Evolutionary conservation across 2,888 invertebrate genomes (phyloP), one percentile per base, ranked within the genome.

Genomic region (Pristionchus entomophagus): DNA sequence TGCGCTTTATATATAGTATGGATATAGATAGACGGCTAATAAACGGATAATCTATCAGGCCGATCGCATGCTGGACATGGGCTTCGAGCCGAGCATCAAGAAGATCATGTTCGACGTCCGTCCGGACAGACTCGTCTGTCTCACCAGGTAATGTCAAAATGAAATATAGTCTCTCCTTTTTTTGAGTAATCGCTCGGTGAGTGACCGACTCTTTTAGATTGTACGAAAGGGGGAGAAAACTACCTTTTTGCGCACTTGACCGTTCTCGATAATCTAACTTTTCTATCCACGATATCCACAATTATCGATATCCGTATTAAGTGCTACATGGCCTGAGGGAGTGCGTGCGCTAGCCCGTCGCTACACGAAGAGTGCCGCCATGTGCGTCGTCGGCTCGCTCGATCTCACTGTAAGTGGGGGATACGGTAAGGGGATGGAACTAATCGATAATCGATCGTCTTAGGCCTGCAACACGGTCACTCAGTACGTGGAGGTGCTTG

Each of bases 291-390:
- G n/a, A n/a, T n/a, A n/a, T n/a, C n/a, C n/a, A n/a, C 19, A 35
- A 53, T 53, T 10, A n/a, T n/a, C 1, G 35, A 38, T 83, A 45
- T 29, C 19, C 56, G 26, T 41, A 19, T 73, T 93, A 90, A 96
- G 96, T 93, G 98, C 98, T 22, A 98, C 98, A 0, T 98, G 98
- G 98, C 98, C 98, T 0, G 94, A 95, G 84, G 96, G 96, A 65
- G 97, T 98, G 0, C 95, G 97, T 26, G 95, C 96, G 29, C 94
- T 98, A 65, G 97, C 97, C 0, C 95, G 96, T 88, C 96, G 96
- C 1, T 98, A 97, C 93, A 97, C 97, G 96, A 96, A 95, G 85
- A 96, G 97, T 94, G 97, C 98, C 0, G 95, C 97, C 84, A 97
- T 97, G 94, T 96, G 97, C 0, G 96, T 96, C 94, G 96, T 98